Evolutionary conservation across 53 echinoderm and acorn worm genomes (phyloP).

Genomic region (Actinopyga echinites): DNA sequence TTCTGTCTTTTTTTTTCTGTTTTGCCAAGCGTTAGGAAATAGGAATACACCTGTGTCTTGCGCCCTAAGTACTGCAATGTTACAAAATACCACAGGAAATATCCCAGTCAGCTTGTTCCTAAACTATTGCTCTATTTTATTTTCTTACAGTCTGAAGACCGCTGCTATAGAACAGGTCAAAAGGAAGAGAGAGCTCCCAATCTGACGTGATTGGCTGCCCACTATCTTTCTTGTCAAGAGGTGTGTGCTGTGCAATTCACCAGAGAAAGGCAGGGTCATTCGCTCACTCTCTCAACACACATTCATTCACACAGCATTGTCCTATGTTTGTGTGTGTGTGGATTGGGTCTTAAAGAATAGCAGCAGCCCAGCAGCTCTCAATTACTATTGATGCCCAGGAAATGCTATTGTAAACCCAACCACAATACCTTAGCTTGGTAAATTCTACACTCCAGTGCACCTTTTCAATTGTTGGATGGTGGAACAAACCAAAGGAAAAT

Average conservation of each 20-base stretch:
- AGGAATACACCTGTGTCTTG: background rate
- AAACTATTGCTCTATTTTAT: slow-evolving; percentile 11
- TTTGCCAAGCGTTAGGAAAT: background rate
- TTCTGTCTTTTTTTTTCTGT: too few species aligned
- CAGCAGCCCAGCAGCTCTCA: too few species aligned
- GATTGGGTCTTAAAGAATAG: background rate
- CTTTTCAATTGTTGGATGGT: background rate
- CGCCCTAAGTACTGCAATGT: background rate
- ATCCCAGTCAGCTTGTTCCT: slow-evolving; percentile 13
- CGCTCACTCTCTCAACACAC: background rate
- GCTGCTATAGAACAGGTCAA: slow-evolving; percentile 21
- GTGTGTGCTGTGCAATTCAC: background rate
- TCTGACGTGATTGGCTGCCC: slow-evolving; percentile 22
- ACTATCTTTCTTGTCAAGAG: background rate
- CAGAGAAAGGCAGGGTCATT: background rate
- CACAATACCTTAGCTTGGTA: slow-evolving; percentile 9
- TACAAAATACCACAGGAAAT: slow-evolving; percentile 21
- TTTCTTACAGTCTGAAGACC: slow-evolving; percentile 35
- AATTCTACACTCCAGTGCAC: background rate
- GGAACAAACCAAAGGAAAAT: background rate
- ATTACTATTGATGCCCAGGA: background rate
- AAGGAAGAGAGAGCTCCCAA: slow-evolving; percentile 21
- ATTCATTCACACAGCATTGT: background rate
- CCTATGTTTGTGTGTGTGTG: slow-evolving; percentile 1
- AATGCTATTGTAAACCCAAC: slow-evolving; percentile 8